These are phyloP conservation scores for Physocephala rufipes DNA, from an alignment of 2,888 invertebrate genomes.

Conservation along the genomic window DNA sequence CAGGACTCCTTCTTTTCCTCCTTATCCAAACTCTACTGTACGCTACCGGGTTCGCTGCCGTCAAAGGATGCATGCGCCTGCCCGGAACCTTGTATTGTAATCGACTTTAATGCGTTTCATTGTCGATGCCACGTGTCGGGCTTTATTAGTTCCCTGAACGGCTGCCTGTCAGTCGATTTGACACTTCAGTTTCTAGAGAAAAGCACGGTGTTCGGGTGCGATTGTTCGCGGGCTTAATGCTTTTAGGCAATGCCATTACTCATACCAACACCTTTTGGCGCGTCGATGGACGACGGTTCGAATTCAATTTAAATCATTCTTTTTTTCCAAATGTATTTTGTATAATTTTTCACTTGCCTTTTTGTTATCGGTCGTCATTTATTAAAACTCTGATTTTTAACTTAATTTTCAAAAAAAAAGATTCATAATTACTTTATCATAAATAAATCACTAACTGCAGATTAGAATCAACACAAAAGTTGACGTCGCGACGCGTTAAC, in stretches of 20 bases:
- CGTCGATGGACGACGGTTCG: background rate
- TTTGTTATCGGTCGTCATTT: background rate
- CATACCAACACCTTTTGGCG: constrained; percentile 45
- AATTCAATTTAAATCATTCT: background rate
- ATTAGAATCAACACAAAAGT: too few species aligned
- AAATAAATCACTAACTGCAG: too few species aligned
- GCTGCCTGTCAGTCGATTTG: constrained; percentile 33
- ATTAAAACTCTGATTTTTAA: too few species aligned
- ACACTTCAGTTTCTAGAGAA: constrained; percentile 22
- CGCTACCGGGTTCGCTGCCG: background rate
- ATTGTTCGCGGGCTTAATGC: constrained; percentile 63
- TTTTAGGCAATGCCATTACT: constrained; percentile 61
- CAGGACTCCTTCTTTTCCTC: background rate
- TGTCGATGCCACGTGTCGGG: constrained; percentile 66
- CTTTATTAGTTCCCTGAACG: constrained; percentile 64
- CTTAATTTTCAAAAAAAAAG: too few species aligned
- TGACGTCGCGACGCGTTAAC: too few species aligned
- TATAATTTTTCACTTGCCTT: constrained; percentile 35
- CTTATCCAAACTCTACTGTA: background rate
- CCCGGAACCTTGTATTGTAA: constrained; percentile 57
- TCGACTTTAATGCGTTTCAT: constrained; percentile 67
- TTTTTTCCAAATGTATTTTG: constrained; percentile 10
- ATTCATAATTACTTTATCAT: too few species aligned
- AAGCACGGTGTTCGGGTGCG: constrained; percentile 40
- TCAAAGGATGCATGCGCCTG: constrained; percentile 27